Conservation (phyloP, 2,888 invertebrate species). For the Nycteola revayana region DNA sequence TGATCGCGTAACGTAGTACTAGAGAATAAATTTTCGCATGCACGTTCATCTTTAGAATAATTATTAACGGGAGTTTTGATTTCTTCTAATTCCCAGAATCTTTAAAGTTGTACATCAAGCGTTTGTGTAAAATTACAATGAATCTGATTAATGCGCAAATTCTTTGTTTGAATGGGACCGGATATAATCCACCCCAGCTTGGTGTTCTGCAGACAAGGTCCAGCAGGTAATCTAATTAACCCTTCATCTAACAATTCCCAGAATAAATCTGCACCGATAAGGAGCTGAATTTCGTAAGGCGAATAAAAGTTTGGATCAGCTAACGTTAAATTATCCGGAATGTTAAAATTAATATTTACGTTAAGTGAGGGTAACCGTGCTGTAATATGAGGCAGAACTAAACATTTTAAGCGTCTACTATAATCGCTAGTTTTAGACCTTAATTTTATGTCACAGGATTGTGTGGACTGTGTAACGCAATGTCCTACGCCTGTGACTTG, state of each 20-base stretch:
- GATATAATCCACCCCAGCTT: constrained; percentile 6
- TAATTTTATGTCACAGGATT: constrained; percentile 16
- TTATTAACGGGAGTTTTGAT: not conserved
- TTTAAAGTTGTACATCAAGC: constrained; percentile 3
- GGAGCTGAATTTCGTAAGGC: not conserved
- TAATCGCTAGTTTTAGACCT: constrained; percentile 6
- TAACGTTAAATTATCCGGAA: constrained; percentile 2
- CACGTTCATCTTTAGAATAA: constrained; percentile 3
- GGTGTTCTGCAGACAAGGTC: constrained; percentile 2
- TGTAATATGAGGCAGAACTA: constrained; percentile 10
- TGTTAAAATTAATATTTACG: not conserved
- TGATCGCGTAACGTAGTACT: constrained; percentile 4
- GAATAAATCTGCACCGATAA: constrained; percentile 5
- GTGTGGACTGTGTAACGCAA: constrained; percentile 12
- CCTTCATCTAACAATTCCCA: constrained; percentile 5
- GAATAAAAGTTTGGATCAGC: constrained; percentile 5
- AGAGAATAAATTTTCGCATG: constrained; percentile 5
- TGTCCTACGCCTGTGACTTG: constrained; percentile 18
- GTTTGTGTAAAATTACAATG: constrained; percentile 2
- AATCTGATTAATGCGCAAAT: constrained; percentile 1
- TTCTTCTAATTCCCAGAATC: constrained; percentile 5
- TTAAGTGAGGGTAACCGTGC: not conserved
- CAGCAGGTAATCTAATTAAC: constrained; percentile 1
- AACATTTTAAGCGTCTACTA: constrained; percentile 13
- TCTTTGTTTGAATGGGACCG: constrained; percentile 1